phyloP scores from a whole-genome alignment of 2,888 invertebrate genomes.

The Minunthozetes semirufus region DNA sequence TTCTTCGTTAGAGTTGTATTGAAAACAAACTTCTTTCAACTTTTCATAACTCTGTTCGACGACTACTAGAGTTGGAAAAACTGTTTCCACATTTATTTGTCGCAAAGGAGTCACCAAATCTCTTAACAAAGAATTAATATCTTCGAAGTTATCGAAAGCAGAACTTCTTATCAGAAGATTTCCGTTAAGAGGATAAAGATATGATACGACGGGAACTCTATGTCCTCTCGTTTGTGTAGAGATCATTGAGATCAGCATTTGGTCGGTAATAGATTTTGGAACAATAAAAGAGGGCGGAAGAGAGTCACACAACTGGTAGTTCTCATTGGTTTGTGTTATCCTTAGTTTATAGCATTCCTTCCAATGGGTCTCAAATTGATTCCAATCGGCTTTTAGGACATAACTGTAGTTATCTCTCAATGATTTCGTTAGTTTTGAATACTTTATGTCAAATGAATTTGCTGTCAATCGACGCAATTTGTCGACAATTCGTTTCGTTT shows the following conservation, averaged over 20 bases:
- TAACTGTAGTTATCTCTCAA: slow-evolving; percentile 33
- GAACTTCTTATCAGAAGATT: slow-evolving; percentile 35
- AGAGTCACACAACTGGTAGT: slow-evolving; percentile 21
- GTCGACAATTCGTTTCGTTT: slow-evolving; percentile 8
- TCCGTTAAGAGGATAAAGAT: slow-evolving; percentile 13
- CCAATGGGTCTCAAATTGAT: slow-evolving; percentile 31
- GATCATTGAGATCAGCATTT: slow-evolving; percentile 4
- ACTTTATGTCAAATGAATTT: not conserved
- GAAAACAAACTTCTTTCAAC: slow-evolving; percentile 32
- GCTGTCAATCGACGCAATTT: slow-evolving; percentile 9
- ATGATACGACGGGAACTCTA: slow-evolving; percentile 37
- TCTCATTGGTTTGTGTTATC: slow-evolving; percentile 34
- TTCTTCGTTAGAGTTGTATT: not conserved
- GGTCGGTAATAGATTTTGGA: slow-evolving; percentile 31
- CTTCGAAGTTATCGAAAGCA: slow-evolving; percentile 22
- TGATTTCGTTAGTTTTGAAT: slow-evolving; percentile 17
- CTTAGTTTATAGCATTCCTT: slow-evolving; percentile 18
- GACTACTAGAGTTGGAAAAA: slow-evolving; percentile 18
- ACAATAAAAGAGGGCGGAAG: slow-evolving; percentile 33
- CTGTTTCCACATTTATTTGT: slow-evolving; percentile 25
- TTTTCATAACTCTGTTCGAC: slow-evolving; percentile 30
- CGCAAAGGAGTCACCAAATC: slow-evolving; percentile 32
- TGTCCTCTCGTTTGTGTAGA: slow-evolving; percentile 30
- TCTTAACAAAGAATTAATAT: slow-evolving; percentile 24
- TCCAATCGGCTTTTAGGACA: slow-evolving; percentile 31